Evolutionary conservation across 1,140 invertebrate species (phyloP), one percentile per base, ranked within the genome.

Genomic region (Nomia melanderi): DNA sequence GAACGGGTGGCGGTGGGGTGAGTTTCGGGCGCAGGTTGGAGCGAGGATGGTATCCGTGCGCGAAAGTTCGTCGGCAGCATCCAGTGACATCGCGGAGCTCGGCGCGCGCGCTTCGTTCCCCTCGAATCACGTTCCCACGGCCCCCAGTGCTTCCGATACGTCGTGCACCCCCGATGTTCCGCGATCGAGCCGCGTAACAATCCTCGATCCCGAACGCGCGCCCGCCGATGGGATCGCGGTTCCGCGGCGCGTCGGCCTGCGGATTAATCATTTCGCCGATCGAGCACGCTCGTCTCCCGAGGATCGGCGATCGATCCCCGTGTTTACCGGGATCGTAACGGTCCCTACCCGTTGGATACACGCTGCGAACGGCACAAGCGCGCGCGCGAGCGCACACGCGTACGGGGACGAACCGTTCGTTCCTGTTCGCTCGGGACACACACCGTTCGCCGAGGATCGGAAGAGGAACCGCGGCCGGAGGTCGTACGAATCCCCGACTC

Each of bases 81-180:
- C 83, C 90, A 91, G 90, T 91, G 84, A 81, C 82, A 87, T 86
- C 89, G 90, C 89, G 89, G 82, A 88, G 76, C 85, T 90, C 83
- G 82, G 64, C 86, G 89, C 88, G 90, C 87, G 87, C 86, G 86
- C 78, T 83, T 77, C 82, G 82, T 70, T 59, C 8, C 2, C 25
- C n/a, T 29, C 41, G 64, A 29, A 36, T 39, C 29, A 57, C 17
- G 41, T 23, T 25, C 71, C 31, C 29, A 63, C 47, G n/a, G 33
- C 33, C 8, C 33, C 33, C 47, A 44, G 41, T 44, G 41, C 17
- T 41, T 36, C 23, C 44, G n/a, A 27, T n/a, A n/a, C n/a, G n/a
- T n/a, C n/a, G n/a, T n/a, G n/a, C n/a, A n/a, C 29, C 25, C 62
- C 50, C 74, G 14, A 44, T 56, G 53, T 60, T 23, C 50, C 36